phyloP scores from a whole-genome alignment of 2,797 vertebrate genomes.

The Kryptolebias ocellatus region DNA sequence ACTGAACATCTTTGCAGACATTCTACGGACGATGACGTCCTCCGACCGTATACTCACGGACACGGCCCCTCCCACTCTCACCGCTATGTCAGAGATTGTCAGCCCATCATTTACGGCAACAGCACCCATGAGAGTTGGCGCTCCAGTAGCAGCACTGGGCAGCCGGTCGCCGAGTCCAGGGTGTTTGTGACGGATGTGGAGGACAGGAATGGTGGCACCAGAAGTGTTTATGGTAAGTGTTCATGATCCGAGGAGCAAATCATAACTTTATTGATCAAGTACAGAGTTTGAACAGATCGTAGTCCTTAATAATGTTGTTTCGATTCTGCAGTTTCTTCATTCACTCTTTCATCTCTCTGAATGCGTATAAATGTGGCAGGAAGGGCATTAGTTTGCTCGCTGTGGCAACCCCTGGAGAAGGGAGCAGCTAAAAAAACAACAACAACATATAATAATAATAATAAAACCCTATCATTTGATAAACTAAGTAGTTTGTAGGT shows the following conservation, averaged over 20 bases:
- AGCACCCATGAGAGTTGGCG: constrained; percentile 85
- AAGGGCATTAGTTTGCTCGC: too few species aligned
- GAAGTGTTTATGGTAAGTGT: constrained; percentile 72
- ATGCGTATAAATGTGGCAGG: too few species aligned
- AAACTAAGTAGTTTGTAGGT: neutral
- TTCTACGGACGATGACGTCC: constrained; percentile 78
- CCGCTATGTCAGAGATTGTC: constrained; percentile 84
- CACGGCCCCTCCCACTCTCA: constrained; percentile 81
- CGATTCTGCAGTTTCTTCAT: neutral
- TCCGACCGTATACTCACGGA: constrained; percentile 81
- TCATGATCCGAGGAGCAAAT: neutral
- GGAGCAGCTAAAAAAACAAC: too few species aligned
- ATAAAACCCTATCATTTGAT: too few species aligned
- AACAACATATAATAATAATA: too few species aligned
- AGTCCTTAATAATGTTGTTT: neutral
- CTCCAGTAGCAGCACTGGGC: constrained; percentile 41
- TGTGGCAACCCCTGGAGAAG: too few species aligned
- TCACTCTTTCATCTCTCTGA: neutral
- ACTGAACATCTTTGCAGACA: constrained; percentile 66
- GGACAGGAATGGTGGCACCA: constrained; percentile 43
- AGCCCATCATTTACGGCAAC: constrained; percentile 76
- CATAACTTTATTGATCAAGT: neutral
- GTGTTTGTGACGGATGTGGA: constrained; percentile 81
- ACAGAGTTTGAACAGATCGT: neutral
- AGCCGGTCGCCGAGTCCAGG: constrained; percentile 67